A percentile compares a stretch with the other conserved stretches of the same genome.
These are phyloP conservation scores for Mus spicilegus DNA, from an alignment of 2,113 vertebrate genomes.

Conservation along the genomic window DNA sequence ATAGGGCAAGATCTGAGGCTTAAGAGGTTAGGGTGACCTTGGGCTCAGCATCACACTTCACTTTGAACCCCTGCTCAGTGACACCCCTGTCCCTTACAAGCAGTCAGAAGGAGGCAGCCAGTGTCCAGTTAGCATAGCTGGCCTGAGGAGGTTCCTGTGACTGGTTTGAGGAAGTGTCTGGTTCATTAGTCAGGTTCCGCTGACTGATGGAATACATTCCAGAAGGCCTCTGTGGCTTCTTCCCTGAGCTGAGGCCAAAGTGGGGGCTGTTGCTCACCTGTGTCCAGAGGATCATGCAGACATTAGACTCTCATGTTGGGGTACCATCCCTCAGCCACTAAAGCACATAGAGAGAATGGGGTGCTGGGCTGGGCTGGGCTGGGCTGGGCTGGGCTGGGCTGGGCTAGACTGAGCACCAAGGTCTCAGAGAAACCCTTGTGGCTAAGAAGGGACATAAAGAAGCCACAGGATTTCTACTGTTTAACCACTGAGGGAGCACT, in stretches of 20 bases:
- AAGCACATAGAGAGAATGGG: not conserved
- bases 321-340: accelerated
- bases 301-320: not conserved
- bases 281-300: too few species aligned
- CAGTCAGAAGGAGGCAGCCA: not conserved
- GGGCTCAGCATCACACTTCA: not conserved
- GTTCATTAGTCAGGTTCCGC: accelerated
- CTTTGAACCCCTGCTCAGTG: not conserved
- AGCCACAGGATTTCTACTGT: accelerated
- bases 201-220: accelerated
- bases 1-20: not conserved
- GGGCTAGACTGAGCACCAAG: too few species aligned
- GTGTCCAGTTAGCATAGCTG: not conserved
- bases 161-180: not conserved
- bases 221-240: not conserved
- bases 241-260: not conserved
- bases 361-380: too few species aligned
- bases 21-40: not conserved
- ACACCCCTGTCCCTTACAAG: accelerated
- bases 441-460: accelerated
- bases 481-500: accelerated
- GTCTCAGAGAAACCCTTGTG: not conserved
- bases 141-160: not conserved
- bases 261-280: accelerated
- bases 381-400: too few species aligned